Evolutionary conservation across 2,888 invertebrate species (phyloP).

Genomic region (Unio pictorum): DNA sequence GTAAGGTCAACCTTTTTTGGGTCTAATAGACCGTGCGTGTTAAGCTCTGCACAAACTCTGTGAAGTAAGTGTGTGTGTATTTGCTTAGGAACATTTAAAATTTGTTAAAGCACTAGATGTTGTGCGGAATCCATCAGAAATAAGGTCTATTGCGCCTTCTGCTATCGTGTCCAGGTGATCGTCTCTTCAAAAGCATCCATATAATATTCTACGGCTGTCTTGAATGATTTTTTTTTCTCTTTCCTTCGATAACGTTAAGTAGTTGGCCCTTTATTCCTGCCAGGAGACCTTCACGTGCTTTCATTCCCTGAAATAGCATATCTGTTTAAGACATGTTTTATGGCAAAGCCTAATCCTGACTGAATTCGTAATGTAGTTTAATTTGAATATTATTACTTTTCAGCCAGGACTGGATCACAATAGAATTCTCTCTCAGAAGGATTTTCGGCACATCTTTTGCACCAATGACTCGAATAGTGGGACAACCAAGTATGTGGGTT

Average conservation of each 20-base stretch:
- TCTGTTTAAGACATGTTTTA: too few relatives aligned
- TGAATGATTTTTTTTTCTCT: slow-evolving; percentile 10
- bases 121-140: slow-evolving; percentile 40
- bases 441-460: slow-evolving; percentile 55
- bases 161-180: slow-evolving; percentile 31
- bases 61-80: slow-evolving; percentile 34
- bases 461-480: slow-evolving; percentile 60
- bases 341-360: too few relatives aligned
- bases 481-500: slow-evolving; percentile 63
- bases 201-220: slow-evolving; percentile 40
- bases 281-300: slow-evolving; percentile 42
- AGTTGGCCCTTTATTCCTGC: slow-evolving; percentile 41
- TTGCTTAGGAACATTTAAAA: slow-evolving; percentile 43
- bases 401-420: slow-evolving; percentile 9
- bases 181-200: slow-evolving; percentile 24
- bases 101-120: slow-evolving; percentile 51
- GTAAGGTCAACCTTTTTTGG: slow-evolving; percentile 24
- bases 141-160: slow-evolving; percentile 52
- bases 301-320: slow-evolving; percentile 38
- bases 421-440: slow-evolving; percentile 52
- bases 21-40: slow-evolving; percentile 23
- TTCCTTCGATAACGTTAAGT: slow-evolving; percentile 9
- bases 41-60: slow-evolving; percentile 46
- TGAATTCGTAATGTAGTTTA: too few relatives aligned
- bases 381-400: slow-evolving; percentile 11